These are phyloP conservation scores for Hippocampus kuda DNA, from an alignment of 2,797 vertebrate genomes.

Conservation along the genomic window DNA sequence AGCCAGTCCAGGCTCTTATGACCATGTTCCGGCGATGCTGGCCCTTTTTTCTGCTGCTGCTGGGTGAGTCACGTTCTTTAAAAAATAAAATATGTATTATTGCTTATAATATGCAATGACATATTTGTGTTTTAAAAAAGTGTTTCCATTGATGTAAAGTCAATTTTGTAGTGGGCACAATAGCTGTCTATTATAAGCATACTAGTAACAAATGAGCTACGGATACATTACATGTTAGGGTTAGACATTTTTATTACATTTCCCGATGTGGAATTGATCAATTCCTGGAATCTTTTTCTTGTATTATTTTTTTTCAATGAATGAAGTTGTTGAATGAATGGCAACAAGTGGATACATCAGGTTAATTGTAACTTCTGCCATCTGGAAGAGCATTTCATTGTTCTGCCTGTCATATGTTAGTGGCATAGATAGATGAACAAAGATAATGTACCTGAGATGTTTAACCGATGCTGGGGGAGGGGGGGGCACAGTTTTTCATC, in stretches of 20 bases:
- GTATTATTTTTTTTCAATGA: background rate
- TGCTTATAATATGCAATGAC: background rate
- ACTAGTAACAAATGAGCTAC: background rate
- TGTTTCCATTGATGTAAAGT: no score
- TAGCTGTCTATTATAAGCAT: background rate
- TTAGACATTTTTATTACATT: background rate
- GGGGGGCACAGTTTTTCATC: no score
- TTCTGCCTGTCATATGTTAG: background rate
- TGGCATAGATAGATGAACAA: no score
- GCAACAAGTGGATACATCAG: background rate
- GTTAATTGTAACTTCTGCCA: background rate
- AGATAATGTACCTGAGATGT: no score
- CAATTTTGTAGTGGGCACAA: background rate
- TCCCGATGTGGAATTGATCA: background rate
- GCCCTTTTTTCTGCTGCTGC: conserved; percentile 15
- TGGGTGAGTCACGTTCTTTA: conserved; percentile 38
- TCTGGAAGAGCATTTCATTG: background rate
- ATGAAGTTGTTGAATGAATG: background rate
- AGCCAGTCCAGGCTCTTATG: conserved; percentile 6
- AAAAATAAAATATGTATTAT: background rate
- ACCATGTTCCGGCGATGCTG: conserved; percentile 28
- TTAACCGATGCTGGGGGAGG: no score
- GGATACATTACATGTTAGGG: background rate
- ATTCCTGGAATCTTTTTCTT: background rate
- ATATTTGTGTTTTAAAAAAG: background rate